These are phyloP conservation scores for Valencia hispanica DNA, from an alignment of 2,797 vertebrate genomes.

Conservation along the genomic window DNA sequence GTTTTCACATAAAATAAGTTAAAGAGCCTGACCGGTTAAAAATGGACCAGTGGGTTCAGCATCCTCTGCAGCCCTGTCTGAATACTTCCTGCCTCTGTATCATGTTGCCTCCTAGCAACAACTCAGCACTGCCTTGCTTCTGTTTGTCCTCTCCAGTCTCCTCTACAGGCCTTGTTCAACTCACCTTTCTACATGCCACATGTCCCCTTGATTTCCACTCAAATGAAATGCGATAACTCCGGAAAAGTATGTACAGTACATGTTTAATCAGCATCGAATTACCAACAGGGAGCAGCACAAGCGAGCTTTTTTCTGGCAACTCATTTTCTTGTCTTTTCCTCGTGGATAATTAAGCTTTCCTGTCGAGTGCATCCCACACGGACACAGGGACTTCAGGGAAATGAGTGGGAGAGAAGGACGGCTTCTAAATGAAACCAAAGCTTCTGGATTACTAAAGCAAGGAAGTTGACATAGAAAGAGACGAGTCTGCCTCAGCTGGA, in stretches of 20 bases:
- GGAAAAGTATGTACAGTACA: constrained; percentile 16
- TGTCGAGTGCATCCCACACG: constrained; percentile 31
- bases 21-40: neutral
- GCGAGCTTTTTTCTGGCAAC: neutral
- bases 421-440: constrained; percentile 22
- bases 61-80: constrained; percentile 8
- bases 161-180: neutral
- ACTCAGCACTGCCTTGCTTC: constrained; percentile 22
- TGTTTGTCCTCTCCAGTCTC: constrained; percentile 23
- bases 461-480: neutral
- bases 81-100: constrained; percentile 46
- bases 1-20: neutral
- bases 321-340: constrained; percentile 14
- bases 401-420: constrained; percentile 24
- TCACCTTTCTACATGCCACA: constrained; percentile 4
- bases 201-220: neutral
- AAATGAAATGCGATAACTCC: neutral
- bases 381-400: constrained; percentile 64
- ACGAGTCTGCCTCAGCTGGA: neutral
- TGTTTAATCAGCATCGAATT: constrained; percentile 18
- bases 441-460: constrained; percentile 35
- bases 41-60: neutral
- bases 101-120: constrained; percentile 72
- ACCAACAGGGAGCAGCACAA: constrained; percentile 16
- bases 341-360: constrained; percentile 59